These are phyloP conservation scores for Nycticebus coucang DNA, from an alignment of 2,113 vertebrate genomes.

Conservation along the genomic window DNA sequence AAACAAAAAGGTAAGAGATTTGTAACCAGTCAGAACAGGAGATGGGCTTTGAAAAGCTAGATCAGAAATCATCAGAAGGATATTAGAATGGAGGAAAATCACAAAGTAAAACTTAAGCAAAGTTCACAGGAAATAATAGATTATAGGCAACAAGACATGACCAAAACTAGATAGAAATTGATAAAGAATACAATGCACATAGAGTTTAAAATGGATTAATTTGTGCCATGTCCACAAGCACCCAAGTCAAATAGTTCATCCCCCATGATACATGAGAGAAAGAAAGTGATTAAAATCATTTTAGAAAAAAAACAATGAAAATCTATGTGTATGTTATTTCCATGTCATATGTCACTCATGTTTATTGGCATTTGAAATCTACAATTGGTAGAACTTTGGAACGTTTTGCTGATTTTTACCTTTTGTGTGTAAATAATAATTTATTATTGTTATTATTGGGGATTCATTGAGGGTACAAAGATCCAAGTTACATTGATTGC, in stretches of 20 bases:
- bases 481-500: too few relatives aligned
- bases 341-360: neutral
- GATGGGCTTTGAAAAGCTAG: neutral
- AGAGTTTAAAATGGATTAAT: neutral
- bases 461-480: too few relatives aligned
- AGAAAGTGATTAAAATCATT: neutral
- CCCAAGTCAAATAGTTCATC: neutral
- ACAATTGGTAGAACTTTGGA: neutral
- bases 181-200: neutral
- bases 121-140: neutral
- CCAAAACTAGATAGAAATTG: neutral
- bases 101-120: neutral
- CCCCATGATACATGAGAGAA: neutral
- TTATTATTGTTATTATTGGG: too few relatives aligned
- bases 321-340: neutral
- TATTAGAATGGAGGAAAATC: slow-evolving; percentile 1
- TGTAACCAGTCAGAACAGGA: neutral
- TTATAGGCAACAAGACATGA: neutral
- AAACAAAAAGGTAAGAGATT: neutral
- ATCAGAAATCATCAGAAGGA: neutral
- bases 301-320: neutral
- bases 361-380: neutral
- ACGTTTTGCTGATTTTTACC: neutral
- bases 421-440: neutral
- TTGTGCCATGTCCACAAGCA: neutral